Base-by-base conservation (phyloP, 2,113 vertebrate genomes). In the Hepsetus odoe region DNA sequence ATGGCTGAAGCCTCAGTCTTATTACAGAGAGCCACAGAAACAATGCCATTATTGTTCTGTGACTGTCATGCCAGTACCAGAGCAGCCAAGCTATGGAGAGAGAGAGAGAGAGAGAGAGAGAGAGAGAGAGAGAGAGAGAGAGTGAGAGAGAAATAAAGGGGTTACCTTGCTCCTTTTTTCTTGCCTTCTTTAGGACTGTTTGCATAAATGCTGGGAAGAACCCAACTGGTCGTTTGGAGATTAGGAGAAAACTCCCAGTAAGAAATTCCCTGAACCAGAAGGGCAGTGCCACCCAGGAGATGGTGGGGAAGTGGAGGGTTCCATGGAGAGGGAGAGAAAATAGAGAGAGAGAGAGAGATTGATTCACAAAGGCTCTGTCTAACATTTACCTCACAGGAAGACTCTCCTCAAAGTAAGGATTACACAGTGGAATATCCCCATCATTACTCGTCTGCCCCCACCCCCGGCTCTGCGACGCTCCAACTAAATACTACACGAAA, bases 21-120 rank as follows among this genome's bases (percentile, higher is more conserved):
- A 83, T 86, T 86, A 74, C 69, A 81, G 79, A 80, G 82, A 53
- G 56, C 58, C 58, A 72, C 35, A 26, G 55, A 87, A 82, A 91
- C 90, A 92, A 91, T 87, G 38, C 83, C 58, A 68, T 79, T 40
- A 87, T 91, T 93, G 91, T 93, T 82, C 74, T 79, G 38, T 7
- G 58, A 44, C 80, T 83, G 83, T 86, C 81, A 85, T 61, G 81
- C 87, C 79, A 55, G 58, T 86, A 82, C 85, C 82, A 85, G 83
- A 89, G 83, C 77, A 83, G 80, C 64, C 58, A 74, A 82, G 83
- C 74, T 87, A 74, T 82, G 83, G 80, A 76, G 80, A 83, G 83
- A 84, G 72, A n/a, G 61, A 35, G 59, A 65, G 26, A 28, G 62
- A 53, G 26, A 62, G 42, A 59, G 24, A 58, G 18, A 77, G 42